Conservation (phyloP, 2,888 invertebrate genomes). For the Empis stercorea region DNA sequence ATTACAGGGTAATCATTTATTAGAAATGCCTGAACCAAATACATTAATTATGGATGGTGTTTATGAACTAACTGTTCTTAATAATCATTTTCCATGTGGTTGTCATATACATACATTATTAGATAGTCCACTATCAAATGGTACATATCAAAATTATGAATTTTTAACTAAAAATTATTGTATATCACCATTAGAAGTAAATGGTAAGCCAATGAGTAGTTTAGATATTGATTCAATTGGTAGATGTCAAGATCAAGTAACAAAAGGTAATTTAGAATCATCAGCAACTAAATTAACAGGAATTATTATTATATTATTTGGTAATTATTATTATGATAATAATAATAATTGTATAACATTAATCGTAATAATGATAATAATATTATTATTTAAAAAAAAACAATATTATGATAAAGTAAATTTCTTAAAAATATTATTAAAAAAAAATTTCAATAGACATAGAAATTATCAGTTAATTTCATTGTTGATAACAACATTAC, state of each 20-base stretch:
- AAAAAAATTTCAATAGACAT: too few relatives aligned
- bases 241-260: slow-evolving; percentile 53
- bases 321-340: neutral
- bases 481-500: neutral
- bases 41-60: slow-evolving; percentile 59
- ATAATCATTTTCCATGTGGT: slow-evolving; percentile 79
- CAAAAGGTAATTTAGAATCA: slow-evolving; percentile 50
- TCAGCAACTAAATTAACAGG: slow-evolving; percentile 22
- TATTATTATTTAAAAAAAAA: neutral
- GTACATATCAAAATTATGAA: slow-evolving; percentile 44
- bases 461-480: too few relatives aligned
- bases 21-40: slow-evolving; percentile 58
- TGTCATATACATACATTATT: slow-evolving; percentile 68
- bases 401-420: too few relatives aligned
- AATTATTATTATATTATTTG: neutral
- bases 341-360: neutral
- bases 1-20: slow-evolving; percentile 70
- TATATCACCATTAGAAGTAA: slow-evolving; percentile 72
- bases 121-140: slow-evolving; percentile 60
- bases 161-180: slow-evolving; percentile 68
- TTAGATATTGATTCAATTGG: slow-evolving; percentile 53
- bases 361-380: too few relatives aligned
- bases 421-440: too few relatives aligned
- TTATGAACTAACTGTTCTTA: slow-evolving; percentile 54
- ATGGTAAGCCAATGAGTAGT: slow-evolving; percentile 60